A percentile compares a stretch with the other conserved stretches of the same genome.
Conservation (phyloP, 2,888 invertebrate genomes). For the Leptinotarsa tumamoca region DNA sequence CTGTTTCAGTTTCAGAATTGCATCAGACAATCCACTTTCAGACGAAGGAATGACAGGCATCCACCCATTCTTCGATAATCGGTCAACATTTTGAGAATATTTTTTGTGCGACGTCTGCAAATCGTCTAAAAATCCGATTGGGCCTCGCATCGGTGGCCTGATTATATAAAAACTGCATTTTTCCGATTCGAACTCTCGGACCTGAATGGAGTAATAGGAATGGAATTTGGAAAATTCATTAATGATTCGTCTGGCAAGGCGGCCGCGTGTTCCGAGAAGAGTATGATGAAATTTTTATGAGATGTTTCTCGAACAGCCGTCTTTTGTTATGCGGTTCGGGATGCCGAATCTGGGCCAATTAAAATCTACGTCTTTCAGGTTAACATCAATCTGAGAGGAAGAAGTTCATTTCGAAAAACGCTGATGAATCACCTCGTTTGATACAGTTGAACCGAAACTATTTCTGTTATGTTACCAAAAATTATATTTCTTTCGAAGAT, state of each 20-base stretch:
- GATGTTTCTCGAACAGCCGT: not conserved
- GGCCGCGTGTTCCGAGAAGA: slow-evolving; percentile 38
- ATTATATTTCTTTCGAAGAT: no score
- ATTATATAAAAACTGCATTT: slow-evolving; percentile 20
- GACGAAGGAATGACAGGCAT: slow-evolving; percentile 1
- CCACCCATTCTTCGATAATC: slow-evolving; percentile 10
- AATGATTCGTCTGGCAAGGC: slow-evolving; percentile 30
- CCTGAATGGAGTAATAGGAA: slow-evolving; percentile 33
- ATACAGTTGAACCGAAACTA: not conserved
- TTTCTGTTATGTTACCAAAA: no score
- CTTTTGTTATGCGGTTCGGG: slow-evolving; percentile 13
- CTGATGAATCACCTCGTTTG: not conserved
- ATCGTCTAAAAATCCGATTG: slow-evolving; percentile 18
- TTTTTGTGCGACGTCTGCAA: slow-evolving; percentile 18
- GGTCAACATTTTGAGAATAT: slow-evolving; percentile 10
- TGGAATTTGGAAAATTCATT: slow-evolving; percentile 41
- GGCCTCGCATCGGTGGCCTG: slow-evolving; percentile 12
- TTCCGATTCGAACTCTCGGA: not conserved
- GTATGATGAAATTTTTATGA: slow-evolving; percentile 34
- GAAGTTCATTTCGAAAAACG: not conserved
- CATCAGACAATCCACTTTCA: not conserved
- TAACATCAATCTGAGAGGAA: not conserved
- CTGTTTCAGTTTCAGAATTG: not conserved
- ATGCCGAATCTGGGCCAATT: slow-evolving; percentile 18
- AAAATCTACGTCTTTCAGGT: not conserved